Percentiles rank a stretch among this genome's conserved stretches.
Conservation (phyloP, 2,888 invertebrate genomes). For the Caenorhabditis zanzibari region DNA sequence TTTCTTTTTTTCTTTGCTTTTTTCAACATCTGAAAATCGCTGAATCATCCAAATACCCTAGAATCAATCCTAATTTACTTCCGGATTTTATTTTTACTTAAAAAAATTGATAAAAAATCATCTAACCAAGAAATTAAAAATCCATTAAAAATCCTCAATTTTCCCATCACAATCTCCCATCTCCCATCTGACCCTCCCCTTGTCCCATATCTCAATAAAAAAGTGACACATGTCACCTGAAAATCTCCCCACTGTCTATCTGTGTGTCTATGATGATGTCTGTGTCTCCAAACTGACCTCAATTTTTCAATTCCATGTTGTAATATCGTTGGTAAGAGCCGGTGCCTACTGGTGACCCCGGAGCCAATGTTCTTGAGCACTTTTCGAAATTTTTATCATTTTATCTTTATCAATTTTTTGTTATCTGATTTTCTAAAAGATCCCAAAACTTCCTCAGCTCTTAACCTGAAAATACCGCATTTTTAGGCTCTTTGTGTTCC, state of each 20-base stretch:
- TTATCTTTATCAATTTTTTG: not conserved
- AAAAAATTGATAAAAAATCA: not conserved
- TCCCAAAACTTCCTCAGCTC: no score
- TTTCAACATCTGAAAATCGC: no score
- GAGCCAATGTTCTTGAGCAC: not conserved
- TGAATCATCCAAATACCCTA: no score
- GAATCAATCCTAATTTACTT: no score
- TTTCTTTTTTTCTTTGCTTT: no score
- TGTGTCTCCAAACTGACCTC: conserved; percentile 44
- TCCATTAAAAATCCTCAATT: not conserved
- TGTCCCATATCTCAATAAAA: not conserved
- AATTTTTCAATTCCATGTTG: not conserved
- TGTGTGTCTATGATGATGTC: not conserved
- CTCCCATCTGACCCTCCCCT: not conserved
- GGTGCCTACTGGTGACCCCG: not conserved
- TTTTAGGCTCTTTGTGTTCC: no score
- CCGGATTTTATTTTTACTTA: no score
- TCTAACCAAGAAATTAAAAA: not conserved
- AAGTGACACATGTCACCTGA: conserved; percentile 8
- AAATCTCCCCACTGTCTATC: not conserved
- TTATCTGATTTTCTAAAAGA: no score
- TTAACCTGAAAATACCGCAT: no score
- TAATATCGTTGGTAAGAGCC: not conserved
- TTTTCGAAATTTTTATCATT: conserved; percentile 5
- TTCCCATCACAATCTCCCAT: no score